A percentile compares a stretch with the other conserved stretches of the same genome.
These are phyloP conservation scores for Bombycilla garrulus DNA, from an alignment of 2,113 vertebrate species.

Conservation along the genomic window DNA sequence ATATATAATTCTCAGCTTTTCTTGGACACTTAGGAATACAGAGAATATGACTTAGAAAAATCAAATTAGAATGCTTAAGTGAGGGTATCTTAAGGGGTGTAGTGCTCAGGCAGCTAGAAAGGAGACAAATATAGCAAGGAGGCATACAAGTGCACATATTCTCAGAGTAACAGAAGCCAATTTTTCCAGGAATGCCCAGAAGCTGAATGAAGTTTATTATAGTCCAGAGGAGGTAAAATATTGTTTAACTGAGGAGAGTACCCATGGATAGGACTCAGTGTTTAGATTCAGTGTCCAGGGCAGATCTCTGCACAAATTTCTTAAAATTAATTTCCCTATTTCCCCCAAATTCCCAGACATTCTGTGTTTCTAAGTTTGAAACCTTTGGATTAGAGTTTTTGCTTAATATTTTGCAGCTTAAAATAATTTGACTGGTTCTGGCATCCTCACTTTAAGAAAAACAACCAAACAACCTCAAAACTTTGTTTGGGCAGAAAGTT, in stretches of 20 bases:
- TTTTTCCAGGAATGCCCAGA: background rate
- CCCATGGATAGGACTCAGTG: background rate
- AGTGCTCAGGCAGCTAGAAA: background rate
- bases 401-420: background rate
- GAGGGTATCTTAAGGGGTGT: background rate
- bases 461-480: background rate
- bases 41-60: background rate
- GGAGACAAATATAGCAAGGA: background rate
- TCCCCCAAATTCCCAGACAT: fast-evolving
- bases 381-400: background rate
- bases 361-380: background rate
- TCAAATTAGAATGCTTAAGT: background rate
- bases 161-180: background rate
- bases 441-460: background rate
- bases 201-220: background rate
- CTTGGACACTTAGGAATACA: background rate
- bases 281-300: background rate
- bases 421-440: background rate
- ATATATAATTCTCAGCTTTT: background rate
- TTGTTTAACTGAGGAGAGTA: background rate
- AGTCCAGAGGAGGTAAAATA: background rate
- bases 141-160: background rate
- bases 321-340: background rate
- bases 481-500: background rate
- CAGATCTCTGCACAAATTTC: background rate